These are phyloP conservation scores for Myotis daubentonii DNA, from an alignment of 2,797 vertebrate species.

Conservation along the genomic window DNA sequence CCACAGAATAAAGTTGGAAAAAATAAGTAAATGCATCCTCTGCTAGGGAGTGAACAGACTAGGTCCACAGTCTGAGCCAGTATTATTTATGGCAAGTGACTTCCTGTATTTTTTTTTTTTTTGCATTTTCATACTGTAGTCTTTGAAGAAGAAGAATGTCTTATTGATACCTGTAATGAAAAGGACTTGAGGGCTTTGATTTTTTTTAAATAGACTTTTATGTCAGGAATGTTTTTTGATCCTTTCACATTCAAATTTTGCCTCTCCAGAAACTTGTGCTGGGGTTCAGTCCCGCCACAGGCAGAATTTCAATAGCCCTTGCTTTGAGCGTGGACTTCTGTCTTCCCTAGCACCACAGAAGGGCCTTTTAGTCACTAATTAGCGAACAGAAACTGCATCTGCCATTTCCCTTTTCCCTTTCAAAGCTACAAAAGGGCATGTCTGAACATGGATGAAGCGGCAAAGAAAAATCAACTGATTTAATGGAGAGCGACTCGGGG, in stretches of 20 bases:
- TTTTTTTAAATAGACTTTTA: slow-evolving; percentile 75
- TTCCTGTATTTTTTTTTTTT: slow-evolving; percentile 69
- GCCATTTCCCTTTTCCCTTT: not conserved
- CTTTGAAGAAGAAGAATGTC: slow-evolving; percentile 62
- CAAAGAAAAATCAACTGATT: not conserved
- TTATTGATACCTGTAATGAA: slow-evolving; percentile 83
- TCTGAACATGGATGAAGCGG: slow-evolving; percentile 47
- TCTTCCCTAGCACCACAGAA: slow-evolving; percentile 59
- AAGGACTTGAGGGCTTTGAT: slow-evolving; percentile 69
- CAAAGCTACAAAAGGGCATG: slow-evolving; percentile 18
- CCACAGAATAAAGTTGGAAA: not conserved
- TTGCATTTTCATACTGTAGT: slow-evolving; percentile 52
- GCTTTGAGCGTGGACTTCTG: slow-evolving; percentile 65
- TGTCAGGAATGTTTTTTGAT: slow-evolving; percentile 75
- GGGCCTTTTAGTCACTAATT: slow-evolving; percentile 71
- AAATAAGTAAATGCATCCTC: not conserved
- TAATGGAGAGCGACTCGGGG: not conserved
- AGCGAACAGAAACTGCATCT: slow-evolving; percentile 60
- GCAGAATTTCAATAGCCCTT: slow-evolving; percentile 70
- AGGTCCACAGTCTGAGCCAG: slow-evolving; percentile 10
- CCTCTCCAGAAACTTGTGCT: slow-evolving; percentile 73
- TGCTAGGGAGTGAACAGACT: not conserved
- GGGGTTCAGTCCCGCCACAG: slow-evolving; percentile 36
- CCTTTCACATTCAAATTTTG: slow-evolving; percentile 76
- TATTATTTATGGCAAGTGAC: slow-evolving; percentile 58